Base-by-base conservation (phyloP, 2,888 invertebrate genomes). In the Netelia inedita region DNA sequence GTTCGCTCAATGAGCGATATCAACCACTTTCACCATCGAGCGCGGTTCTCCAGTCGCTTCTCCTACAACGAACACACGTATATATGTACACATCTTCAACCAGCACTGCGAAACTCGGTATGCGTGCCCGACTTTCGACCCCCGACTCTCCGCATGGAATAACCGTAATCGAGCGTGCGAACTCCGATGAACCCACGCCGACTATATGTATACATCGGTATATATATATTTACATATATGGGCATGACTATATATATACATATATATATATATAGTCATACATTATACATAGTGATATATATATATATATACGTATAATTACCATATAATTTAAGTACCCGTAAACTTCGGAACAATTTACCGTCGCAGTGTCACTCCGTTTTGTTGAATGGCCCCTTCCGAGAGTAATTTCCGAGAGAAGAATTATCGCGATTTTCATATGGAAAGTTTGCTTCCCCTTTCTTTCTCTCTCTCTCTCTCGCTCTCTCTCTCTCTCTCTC, bases 21-120 rank as follows among this genome's bases (percentile, higher is more conserved):
- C 85, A 80, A 82, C 85, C 81, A 83, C 86, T 86, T 86, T 86
- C 86, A 86, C 86, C 81, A 65, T 85, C 74, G 81, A 72, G 46
- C 75, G 43, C 59, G 57, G 21, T 68, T 83, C 72, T 35, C 53
- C 46, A 55, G 73, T 69, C 63, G 35, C 63, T 41, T 57, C 68
- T 46, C 68, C 43, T 69, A 55, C 65, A 43, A 69, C 53, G 69
- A 75, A 78, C 59, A 76, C 69, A n/a, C n/a, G 3, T 63, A 28
- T 35, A 23, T 16, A 41, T 65, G 19, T 65, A 65, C 14, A 61
- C 14, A 61, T 61, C 61, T 19, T 53, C 9, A 21, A 19, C 57
- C n/a, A 55, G 55, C 9, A 11, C 61, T 10, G 61, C 61, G n/a
- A 28, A 61, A 14, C 50, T 16, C n/a, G 28, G 69, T 68, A 41